A percentile compares a stretch with the other conserved stretches of the same genome.
These are phyloP conservation scores for Spondyliosoma cantharus DNA, from an alignment of 2,797 vertebrate genomes.

Conservation along the genomic window DNA sequence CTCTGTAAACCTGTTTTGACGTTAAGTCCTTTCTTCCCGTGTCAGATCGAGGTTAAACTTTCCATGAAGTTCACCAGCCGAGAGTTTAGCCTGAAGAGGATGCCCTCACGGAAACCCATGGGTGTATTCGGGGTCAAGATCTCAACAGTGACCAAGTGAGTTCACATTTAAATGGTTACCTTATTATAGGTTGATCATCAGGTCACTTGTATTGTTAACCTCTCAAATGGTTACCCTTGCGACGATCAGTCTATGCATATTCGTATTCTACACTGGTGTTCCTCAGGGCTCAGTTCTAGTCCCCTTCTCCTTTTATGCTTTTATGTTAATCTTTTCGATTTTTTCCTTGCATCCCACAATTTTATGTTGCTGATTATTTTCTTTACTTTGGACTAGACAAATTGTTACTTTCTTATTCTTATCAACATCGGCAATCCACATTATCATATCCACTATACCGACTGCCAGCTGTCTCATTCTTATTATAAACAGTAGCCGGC, in stretches of 20 bases:
- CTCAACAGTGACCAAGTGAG: constrained; percentile 96
- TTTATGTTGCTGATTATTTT: background rate
- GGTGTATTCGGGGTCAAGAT: constrained; percentile 98
- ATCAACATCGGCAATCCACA: background rate
- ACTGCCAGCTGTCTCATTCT: background rate
- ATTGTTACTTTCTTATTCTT: background rate
- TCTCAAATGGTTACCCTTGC: background rate
- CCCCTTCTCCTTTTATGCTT: constrained; percentile 1
- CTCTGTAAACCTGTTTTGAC: constrained; percentile 32
- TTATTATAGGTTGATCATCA: background rate
- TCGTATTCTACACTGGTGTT: background rate
- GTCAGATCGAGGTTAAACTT: constrained; percentile 95
- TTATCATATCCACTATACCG: background rate
- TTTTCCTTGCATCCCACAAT: background rate
- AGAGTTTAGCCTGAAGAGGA: constrained; percentile 97
- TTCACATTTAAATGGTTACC: constrained; percentile 22
- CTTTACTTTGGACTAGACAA: background rate
- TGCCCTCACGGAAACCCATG: constrained; percentile 93
- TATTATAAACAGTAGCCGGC: background rate
- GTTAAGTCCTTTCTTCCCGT: constrained; percentile 15
- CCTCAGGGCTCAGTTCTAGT: background rate
- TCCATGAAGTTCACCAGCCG: constrained; percentile 97
- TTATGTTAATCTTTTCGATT: background rate
- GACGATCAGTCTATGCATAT: background rate
- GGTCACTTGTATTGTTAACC: background rate